These are phyloP conservation scores for Melikaiella ostensackeni DNA, from an alignment of 2,888 invertebrate genomes.

Conservation along the genomic window DNA sequence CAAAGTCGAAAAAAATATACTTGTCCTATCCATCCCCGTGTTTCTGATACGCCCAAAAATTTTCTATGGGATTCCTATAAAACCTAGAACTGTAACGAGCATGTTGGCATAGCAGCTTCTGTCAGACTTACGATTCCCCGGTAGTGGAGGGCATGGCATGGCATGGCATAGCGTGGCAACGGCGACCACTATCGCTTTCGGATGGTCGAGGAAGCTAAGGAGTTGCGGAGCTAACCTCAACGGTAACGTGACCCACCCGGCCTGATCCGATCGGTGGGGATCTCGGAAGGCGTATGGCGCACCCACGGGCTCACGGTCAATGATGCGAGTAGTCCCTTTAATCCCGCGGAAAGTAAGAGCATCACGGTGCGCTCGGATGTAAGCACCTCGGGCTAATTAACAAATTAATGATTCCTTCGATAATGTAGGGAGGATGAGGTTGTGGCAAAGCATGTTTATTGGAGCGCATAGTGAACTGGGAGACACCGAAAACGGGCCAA, in stretches of 20 bases:
- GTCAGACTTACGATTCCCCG: not conserved
- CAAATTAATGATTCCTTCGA: conserved; percentile 54
- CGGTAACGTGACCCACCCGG: conserved; percentile 59
- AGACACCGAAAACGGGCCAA: no score
- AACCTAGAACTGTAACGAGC: not conserved
- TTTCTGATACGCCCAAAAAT: not conserved
- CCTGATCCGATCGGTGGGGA: conserved; percentile 52
- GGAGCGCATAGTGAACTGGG: no score
- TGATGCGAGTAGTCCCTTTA: conserved; percentile 30
- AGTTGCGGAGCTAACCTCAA: conserved; percentile 59
- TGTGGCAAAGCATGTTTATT: conserved; percentile 33
- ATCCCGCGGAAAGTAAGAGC: conserved; percentile 53
- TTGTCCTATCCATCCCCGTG: no score
- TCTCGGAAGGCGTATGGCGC: conserved; percentile 48
- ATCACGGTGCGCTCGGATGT: conserved; percentile 44
- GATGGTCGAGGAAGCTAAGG: conserved; percentile 58
- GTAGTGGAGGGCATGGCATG: not conserved
- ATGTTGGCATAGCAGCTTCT: not conserved
- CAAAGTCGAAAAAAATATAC: no score
- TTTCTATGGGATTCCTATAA: not conserved
- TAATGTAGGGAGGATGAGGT: conserved; percentile 45
- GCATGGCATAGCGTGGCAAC: not conserved
- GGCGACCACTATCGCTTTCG: conserved; percentile 25
- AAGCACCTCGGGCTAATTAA: conserved; percentile 53
- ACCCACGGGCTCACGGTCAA: conserved; percentile 42